Evolutionary conservation across 1,140 invertebrate species (phyloP).

Genomic region (Proales similis): DNA sequence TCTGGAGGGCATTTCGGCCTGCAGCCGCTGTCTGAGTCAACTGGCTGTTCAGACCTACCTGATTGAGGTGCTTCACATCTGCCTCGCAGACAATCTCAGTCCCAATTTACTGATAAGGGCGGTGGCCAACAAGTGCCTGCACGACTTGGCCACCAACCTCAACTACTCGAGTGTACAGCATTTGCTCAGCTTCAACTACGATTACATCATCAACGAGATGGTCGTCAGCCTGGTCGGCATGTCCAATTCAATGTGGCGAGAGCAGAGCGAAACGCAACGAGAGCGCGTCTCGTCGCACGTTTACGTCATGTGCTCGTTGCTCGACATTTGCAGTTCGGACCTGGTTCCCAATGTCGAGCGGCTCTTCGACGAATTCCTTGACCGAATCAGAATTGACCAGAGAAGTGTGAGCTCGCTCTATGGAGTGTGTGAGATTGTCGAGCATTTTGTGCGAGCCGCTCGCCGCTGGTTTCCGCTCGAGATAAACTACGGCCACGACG

Average conservation of each 20-base stretch:
- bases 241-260: not conserved
- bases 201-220: constrained; percentile 35
- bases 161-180: constrained; percentile 18
- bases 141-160: constrained; percentile 8
- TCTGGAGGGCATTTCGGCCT: constrained; percentile 2
- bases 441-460: not conserved
- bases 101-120: constrained; percentile 2
- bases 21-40: not conserved
- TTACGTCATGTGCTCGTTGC: constrained; percentile 24
- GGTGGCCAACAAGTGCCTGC: constrained; percentile 18
- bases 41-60: not conserved
- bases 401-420: not conserved
- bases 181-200: constrained; percentile 21
- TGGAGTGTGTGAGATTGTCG: constrained; percentile 22
- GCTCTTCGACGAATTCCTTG: constrained; percentile 24
- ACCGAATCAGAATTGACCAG: constrained; percentile 16
- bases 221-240: constrained; percentile 7
- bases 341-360: constrained; percentile 8
- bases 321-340: constrained; percentile 19
- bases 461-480: constrained; percentile 10
- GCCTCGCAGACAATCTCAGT: constrained; percentile 14
- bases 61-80: constrained; percentile 23
- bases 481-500: constrained; percentile 10
- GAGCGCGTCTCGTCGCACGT: constrained; percentile 6
- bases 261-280: not conserved